phyloP scores from a whole-genome alignment of 2,888 invertebrate genomes.

The Sphinx pinastri region DNA sequence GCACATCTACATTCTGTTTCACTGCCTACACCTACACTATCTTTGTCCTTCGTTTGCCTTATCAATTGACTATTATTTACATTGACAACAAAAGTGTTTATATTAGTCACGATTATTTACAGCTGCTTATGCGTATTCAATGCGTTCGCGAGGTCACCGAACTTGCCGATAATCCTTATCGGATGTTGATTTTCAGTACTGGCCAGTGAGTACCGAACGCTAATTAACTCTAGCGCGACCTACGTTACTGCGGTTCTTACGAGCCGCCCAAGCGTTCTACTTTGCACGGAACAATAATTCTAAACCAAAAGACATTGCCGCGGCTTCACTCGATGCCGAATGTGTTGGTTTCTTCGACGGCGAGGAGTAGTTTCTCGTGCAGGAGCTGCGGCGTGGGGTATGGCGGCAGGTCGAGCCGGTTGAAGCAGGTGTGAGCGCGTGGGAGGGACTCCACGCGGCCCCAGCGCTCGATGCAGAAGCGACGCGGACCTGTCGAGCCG shows the following conservation, averaged over 20 bases:
- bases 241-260: conserved; percentile 15
- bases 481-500: conserved; percentile 97
- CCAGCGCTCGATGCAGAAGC: conserved; percentile 99
- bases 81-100: conserved; percentile 38
- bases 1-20: conserved; percentile 57
- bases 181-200: conserved; percentile 34
- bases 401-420: conserved; percentile 97
- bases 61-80: conserved; percentile 60
- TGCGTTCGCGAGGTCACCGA: conserved; percentile 38
- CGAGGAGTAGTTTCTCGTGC: conserved; percentile 95
- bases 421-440: conserved; percentile 98
- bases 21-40: conserved; percentile 55
- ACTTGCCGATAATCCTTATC: conserved; percentile 41
- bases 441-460: conserved; percentile 97
- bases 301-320: neutral
- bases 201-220: conserved; percentile 27
- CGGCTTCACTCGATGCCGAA: conserved; percentile 94
- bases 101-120: conserved; percentile 56
- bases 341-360: conserved; percentile 98
- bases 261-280: neutral
- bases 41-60: conserved; percentile 63
- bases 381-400: conserved; percentile 96
- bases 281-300: neutral
- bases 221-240: neutral
- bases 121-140: conserved; percentile 45